Evolutionary conservation across 2,888 invertebrate genomes (phyloP), one percentile per base, ranked within the genome.

Genomic region (Xylocampa areola): DNA sequence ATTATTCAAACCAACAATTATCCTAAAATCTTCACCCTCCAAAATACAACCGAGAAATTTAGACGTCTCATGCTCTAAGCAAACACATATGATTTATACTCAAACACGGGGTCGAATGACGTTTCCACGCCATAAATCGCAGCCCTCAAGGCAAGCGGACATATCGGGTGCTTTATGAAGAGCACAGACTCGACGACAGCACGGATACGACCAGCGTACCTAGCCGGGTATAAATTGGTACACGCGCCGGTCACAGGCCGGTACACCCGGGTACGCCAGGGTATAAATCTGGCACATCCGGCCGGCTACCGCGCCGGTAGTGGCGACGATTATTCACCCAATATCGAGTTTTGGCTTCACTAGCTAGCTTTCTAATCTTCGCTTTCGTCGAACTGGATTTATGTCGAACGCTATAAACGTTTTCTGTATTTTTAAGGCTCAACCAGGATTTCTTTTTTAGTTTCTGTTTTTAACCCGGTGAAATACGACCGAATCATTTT

Each of bases 331-430:
- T 92, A 94, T 92, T 94, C 93, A 94, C 88, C 91, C 91, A 93
- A 92, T 93, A 94, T 94, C 94, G 92, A 92, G 92, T 93, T 93
- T 92, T 92, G 91, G 92, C 92, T 91, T 90, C 89, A 92, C 90
- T 92, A 87, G 89, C 90, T 89, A 85, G 83, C 83, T 75, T 84
- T 81, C 90, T 91, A 92, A 92, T 93, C 93, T 93, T 92, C 85
- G 89, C 87, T 89, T 89, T 89, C 88, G 86, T 84, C 87, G 87
- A 76, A 80, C 75, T 78, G 77, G 79, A 91, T 91, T 91, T 92
- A 91, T 92, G 89, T 77, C 66, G 73, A 51, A 59, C 60, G 40
- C 53, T 66, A 66, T 76, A 76, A 73, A 73, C 60, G 62, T 60
- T 69, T 73, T 73, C 48, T 54, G 58, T 68, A 73, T 69, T 71